Base-by-base conservation (phyloP, 2,888 invertebrate species). In the Nomada ferruginata region DNA sequence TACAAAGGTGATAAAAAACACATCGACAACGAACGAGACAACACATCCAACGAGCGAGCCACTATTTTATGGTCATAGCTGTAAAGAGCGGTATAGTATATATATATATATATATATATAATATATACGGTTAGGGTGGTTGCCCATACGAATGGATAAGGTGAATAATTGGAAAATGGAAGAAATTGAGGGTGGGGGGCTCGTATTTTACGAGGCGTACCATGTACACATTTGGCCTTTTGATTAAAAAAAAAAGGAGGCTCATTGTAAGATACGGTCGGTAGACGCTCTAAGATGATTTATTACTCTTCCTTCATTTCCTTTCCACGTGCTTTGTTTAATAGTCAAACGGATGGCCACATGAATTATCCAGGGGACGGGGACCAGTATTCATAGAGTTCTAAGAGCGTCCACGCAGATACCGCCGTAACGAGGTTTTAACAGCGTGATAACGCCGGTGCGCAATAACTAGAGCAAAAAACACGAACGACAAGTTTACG, bases 11-110 rank as follows among this genome's bases (percentile, higher is more conserved):
- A 91, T 92, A 92, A 89, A 91, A 92, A 92, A 92, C 90, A 93
- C 93, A 93, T 93, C 92, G 93, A 93, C 92, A 93, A 93, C 93
- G 93, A 93, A 93, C 93, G 93, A 93, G 93, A 93, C 93, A 93
- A 92, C 92, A 93, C 93, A 93, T 93, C 92, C 92, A 94, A 94
- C 93, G 94, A 94, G 93, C 93, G 94, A 94, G 94, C 93, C 93
- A 93, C 93, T 93, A 93, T 87, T 85, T 72, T 93, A 93, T 93
- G 92, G 92, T 93, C 91, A 93, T 91, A 93, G 92, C 92, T 92
- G 92, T 92, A 91, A 91, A 92, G 91, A 92, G 91, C 92, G 89
- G 79, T 85, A 82, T 79, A 83, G 65, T 82, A 76, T 79, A 65
- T 86, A 66, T 77, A 83, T 82, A 76, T 79, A 65, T 86, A 66